Evolutionary conservation across 2,797 vertebrate genomes (phyloP), one percentile per base, ranked within the genome.

Genomic region (Phaenicophaeus curvirostris): DNA sequence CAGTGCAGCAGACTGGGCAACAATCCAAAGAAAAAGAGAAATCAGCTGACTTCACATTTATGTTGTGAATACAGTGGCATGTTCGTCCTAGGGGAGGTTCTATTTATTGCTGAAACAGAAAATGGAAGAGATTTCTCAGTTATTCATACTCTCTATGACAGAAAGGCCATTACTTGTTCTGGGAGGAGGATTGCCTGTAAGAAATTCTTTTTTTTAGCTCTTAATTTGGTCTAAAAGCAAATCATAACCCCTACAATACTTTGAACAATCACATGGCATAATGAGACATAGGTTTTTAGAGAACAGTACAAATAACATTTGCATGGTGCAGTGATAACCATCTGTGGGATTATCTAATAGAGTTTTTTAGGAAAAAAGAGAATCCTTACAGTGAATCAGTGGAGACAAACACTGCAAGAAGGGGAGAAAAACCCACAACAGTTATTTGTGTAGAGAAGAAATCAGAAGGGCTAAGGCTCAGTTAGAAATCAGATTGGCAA

Each of bases 1-100:
- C 71, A 91, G 31, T 6, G 23, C 41, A 57, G 50, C 15, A 53
- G 8, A 35, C 62, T 9, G 4, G 90, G 92, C 14, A 51, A 13
- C 0, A 2, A 7, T 82, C 80, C 77, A 92, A 79, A 11, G 16
- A 63, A 31, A 55, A 75, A 27, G 20, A 57, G 74, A 95, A 95
- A 90, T 89, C 96, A 95, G n/a, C 44, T 93, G 92, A 94, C 74
- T 95, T 95, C 66, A 48, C 1, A 3, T 67, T 30, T 95, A 27
- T 1, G 0, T 0, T 1, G 5, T 75, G 63, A 58, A 61, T n/a
- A 48, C 84, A 75, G 9, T 7, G 35, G 5, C 2, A 2, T 4
- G 24, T 31, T 35, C 1, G 0, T 24, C 23, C n/a, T 25, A 13
- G 23, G 53, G 33, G 13, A 67, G 16, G 50, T 48, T 67, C 46